phyloP scores from a whole-genome alignment of 2,113 vertebrate species.

The Plestiodon gilberti region DNA sequence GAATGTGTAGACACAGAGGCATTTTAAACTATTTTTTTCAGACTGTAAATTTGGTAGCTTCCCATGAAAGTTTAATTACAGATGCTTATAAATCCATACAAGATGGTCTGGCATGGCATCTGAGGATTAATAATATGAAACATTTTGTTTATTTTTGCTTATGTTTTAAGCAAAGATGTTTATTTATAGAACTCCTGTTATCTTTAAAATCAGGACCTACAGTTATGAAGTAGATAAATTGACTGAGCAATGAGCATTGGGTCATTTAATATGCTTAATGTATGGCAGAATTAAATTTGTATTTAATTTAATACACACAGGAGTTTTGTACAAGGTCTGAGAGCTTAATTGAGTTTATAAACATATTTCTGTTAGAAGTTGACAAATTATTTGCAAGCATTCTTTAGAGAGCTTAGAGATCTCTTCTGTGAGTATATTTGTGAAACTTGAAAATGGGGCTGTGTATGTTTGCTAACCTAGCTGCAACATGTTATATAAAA shows the following conservation, averaged over 20 bases:
- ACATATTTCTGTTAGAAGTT: background rate
- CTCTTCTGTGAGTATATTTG: background rate
- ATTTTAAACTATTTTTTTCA: background rate
- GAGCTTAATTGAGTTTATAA: background rate
- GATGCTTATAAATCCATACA: background rate
- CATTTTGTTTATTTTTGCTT: background rate
- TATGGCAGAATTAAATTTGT: background rate
- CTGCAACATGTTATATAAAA: background rate
- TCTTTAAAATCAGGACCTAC: background rate
- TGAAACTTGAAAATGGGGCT: background rate
- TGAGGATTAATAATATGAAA: rapidly evolving
- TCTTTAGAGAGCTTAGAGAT: background rate
- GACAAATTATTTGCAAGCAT: background rate
- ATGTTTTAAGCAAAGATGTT: rapidly evolving
- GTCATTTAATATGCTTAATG: background rate
- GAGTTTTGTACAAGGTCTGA: background rate
- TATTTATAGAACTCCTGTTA: rapidly evolving
- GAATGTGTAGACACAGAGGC: background rate
- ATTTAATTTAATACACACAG: background rate
- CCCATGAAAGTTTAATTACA: background rate
- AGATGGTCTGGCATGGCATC: background rate
- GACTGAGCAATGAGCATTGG: background rate
- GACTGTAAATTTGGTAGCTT: background rate
- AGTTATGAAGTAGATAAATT: background rate
- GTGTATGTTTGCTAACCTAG: background rate